Evolutionary conservation across 2,113 vertebrate genomes (phyloP), one percentile per base, ranked within the genome.

Genomic region (Gopherus evgoodei): DNA sequence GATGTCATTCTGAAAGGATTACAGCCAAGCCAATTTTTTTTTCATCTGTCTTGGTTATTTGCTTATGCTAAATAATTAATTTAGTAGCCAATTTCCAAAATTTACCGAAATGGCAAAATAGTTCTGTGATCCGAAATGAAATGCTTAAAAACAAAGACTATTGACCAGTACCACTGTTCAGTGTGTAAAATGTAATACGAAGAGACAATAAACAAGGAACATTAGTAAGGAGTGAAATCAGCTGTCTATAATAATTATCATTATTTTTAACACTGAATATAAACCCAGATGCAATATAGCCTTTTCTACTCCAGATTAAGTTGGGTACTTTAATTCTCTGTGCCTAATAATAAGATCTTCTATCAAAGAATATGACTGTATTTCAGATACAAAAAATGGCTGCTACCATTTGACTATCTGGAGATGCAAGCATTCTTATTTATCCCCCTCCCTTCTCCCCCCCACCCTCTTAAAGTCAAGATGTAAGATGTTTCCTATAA

Each of bases 281-380:
- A 94, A 96, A 94, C 78, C 17, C 17, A 80, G 83, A 76, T 72
- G 47, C 11, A 53, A 13, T 92, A 75, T 49, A 31, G 83, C 83
- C 83, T 94, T 87, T 94, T 69, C n/a, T 85, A 93, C 89, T 84
- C 25, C 62, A 75, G 91, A 95, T 89, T 96, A 53, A 80, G 81
- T 85, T 65, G 56, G 2, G 1, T 85, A 87, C 93, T 81, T 95
- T 79, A 95, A 86, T 79, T 94, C 56, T 91, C 92, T 91, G 24
- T 83, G 24, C 78, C 83, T 86, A 83, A 91, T 56, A 84, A 89
- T 8, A 84, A 65, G 44, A 57, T 62, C 17, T 79, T 75, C 0
- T 82, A 88, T 47, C n/a, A 31, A 86, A 83, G 31, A 95, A 7
- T 89, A 35, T 88, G 50, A 13, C 44, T 90, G 84, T 81, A 81